Base-by-base conservation (phyloP, 2,113 vertebrate species). In the Pteruthius melanotis region DNA sequence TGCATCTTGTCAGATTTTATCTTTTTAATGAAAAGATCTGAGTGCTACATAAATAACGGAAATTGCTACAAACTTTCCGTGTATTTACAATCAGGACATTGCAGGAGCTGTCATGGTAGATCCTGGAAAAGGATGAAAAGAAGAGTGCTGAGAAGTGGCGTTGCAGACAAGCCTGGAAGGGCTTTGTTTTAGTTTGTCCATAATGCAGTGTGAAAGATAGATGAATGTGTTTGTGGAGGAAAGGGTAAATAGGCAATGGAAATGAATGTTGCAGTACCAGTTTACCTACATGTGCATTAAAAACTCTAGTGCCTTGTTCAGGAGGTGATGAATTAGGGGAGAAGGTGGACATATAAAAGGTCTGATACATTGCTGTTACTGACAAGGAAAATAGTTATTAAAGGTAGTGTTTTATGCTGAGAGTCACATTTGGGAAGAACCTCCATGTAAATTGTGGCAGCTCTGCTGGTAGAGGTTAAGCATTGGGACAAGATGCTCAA, bases 1-100 rank as follows among this genome's bases (percentile, higher is more conserved):
- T 95, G 89, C 79, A 86, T 86, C 50, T 70, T 94, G 88, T 86
- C 13, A 1, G 92, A 90, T 90, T 88, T 90, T 86, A 80, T 92
- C 88, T 95, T 79, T 86, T 91, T 80, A 88, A 83, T 93, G 15
- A 74, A 86, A 91, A 83, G 19, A 66, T 86, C 28, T 27, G 56
- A 80, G 77, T 60, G 60, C 52, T 56, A 30, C 4, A 5, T 50
- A 77, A 96, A 39, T 66, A 88, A 78, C 0, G 0, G 45, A 87
- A 70, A 63, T 77, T 30, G 49, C 42, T 95, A 47, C 33, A 91
- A 85, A 87, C 39, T 22, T 53, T 81, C 35, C 9, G 2, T 35
- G 33, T 66, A 21, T n/a, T 47, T 54, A 28, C 70, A 77, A 13
- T 57, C 66, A 44, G 71, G n/a, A n/a, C 1, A 0, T 50, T 86